Base-by-base conservation (phyloP, 2,888 invertebrate genomes). In the Pasiphila rectangulata region DNA sequence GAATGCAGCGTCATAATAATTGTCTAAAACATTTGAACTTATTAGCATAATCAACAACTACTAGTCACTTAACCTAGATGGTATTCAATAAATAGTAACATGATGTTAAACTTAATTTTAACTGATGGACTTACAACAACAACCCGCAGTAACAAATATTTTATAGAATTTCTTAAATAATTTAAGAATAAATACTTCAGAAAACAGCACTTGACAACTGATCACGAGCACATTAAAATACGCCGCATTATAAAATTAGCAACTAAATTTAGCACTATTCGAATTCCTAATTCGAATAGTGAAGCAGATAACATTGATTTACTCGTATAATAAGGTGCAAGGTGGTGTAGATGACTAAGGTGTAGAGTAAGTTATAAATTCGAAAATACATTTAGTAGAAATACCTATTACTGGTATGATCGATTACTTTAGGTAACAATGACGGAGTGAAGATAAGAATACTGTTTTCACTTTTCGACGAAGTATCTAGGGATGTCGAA, bases 401-500 rank as follows among this genome's bases (percentile, higher is more conserved):
- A 40, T 16, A 40, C 41, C 34, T 16, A 7, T 43, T 50, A 25
- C 24, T 39, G 24, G 49, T 44, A 44, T 47, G 42, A 51, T 41
- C 25, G 29, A 41, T 13, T 42, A 45, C 35, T 27, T 43, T 35
- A 46, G 40, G 35, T 38, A 42, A 38, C 19, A 21, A 36, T 40
- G 39, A 43, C 13, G 30, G 43, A 41, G 20, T 25, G 23, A 29
- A 21, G 29, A 39, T 44, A 38, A 42, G 32, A 46, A 57, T 58
- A 67, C 65, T 64, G 59, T 43, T 43, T 69, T 69, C 80, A 84
- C 79, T 83, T 67, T 40, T 82, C 79, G 54, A 79, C 59, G 67
- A 84, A 71, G 67, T 84, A 81, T 63, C 79, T 83, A 46, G 95
- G 95, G 63, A 96, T 91, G 72, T 95, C 94, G 84, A 96, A 96